These are phyloP conservation scores for Amphiprion percula DNA, from an alignment of 2,113 vertebrate genomes.

Conservation along the genomic window DNA sequence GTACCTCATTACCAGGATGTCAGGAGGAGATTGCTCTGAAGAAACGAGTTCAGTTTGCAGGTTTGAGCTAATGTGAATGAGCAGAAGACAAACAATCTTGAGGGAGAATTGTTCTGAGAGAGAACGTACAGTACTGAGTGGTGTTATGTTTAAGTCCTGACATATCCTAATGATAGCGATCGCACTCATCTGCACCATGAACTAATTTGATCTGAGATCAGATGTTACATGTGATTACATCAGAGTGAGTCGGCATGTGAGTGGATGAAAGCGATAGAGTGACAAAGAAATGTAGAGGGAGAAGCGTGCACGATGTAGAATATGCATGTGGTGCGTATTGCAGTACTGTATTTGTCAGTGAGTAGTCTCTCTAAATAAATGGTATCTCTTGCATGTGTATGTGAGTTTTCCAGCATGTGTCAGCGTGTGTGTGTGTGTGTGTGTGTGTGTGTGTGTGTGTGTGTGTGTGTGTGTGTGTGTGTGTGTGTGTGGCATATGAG, in stretches of 20 bases:
- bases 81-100: neutral
- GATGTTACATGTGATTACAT: conserved; percentile 61
- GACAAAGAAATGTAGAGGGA: neutral
- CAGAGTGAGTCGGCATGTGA: conserved; percentile 23
- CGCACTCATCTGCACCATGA: conserved; percentile 22
- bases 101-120: conserved; percentile 2
- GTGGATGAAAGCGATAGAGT: conserved; percentile 1
- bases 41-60: conserved; percentile 2
- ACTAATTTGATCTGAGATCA: conserved; percentile 15
- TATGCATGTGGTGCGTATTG: neutral
- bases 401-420: conserved; percentile 7
- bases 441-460: neutral
- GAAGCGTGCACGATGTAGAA: neutral
- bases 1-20: conserved; percentile 17
- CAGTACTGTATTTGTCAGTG: neutral
- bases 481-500: neutral
- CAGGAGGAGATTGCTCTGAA: neutral
- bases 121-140: neutral
- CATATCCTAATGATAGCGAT: conserved; percentile 2
- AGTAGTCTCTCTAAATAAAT: conserved; percentile 6
- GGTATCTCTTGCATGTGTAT: neutral
- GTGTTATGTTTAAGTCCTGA: conserved; percentile 5
- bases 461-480: neutral
- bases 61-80: conserved; percentile 7
- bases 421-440: neutral